A percentile compares a stretch with the other conserved stretches of the same genome.
These are phyloP conservation scores for Borostomias antarcticus DNA, from an alignment of 2,797 vertebrate species.

Conservation along the genomic window DNA sequence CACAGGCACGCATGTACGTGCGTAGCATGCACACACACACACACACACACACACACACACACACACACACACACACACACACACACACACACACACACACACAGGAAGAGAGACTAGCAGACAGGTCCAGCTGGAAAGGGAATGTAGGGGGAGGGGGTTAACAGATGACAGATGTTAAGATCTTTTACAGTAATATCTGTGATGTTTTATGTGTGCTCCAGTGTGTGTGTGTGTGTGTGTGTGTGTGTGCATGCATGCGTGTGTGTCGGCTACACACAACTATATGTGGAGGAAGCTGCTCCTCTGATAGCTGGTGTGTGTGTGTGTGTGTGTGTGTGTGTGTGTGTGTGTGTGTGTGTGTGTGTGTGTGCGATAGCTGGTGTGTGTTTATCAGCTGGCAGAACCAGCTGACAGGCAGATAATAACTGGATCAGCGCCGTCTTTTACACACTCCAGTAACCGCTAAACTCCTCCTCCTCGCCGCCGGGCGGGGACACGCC, in stretches of 20 bases:
- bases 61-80: conserved; percentile 16
- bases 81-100: too few relatives aligned
- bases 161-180: too few relatives aligned
- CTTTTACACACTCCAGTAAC: conserved; percentile 47
- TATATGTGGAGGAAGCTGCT: neutral
- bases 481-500: too few relatives aligned
- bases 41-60: conserved; percentile 44
- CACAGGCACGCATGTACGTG: too few relatives aligned
- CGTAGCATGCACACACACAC: conserved; percentile 15
- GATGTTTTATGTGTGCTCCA: too few relatives aligned
- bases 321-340: conserved; percentile 23
- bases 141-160: conserved; percentile 17
- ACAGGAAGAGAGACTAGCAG: too few relatives aligned
- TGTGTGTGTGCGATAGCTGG: neutral
- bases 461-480: conserved; percentile 40
- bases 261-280: conserved; percentile 24
- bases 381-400: conserved; percentile 41
- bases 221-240: conserved; percentile 4
- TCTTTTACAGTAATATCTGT: conserved; percentile 5
- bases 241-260: neutral
- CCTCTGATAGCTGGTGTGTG: neutral
- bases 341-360: conserved; percentile 9
- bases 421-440: conserved; percentile 58
- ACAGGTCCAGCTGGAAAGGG: conserved; percentile 13
- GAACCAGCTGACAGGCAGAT: conserved; percentile 62